Evolutionary conservation across 2,113 vertebrate genomes (phyloP).

Genomic region (Corvus hawaiiensis): DNA sequence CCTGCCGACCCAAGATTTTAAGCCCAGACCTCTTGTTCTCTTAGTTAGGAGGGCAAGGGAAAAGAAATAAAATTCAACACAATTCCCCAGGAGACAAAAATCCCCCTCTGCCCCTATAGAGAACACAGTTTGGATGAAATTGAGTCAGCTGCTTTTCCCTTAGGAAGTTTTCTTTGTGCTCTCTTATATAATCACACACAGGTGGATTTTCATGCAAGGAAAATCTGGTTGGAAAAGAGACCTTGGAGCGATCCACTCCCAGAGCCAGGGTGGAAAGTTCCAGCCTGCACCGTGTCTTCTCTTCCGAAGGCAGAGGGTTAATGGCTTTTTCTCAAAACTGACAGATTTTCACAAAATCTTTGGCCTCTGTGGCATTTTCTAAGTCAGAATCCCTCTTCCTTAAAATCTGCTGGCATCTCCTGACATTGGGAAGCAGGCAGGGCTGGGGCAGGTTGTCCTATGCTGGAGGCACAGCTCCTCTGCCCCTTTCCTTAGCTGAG

Average conservation of each 20-base stretch:
- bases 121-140: neutral
- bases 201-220: neutral
- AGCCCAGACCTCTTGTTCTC: neutral
- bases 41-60: neutral
- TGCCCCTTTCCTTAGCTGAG: neutral
- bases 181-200: neutral
- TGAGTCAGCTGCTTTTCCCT: neutral
- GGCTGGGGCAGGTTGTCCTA: neutral
- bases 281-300: neutral
- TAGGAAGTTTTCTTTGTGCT: neutral
- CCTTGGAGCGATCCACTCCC: accelerated
- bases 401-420: neutral
- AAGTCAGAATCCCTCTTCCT: neutral
- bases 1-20: neutral
- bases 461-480: neutral
- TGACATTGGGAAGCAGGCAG: neutral
- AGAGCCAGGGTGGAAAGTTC: neutral
- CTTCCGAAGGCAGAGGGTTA: neutral
- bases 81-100: neutral
- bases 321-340: neutral
- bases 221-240: neutral
- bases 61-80: neutral
- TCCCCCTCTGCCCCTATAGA: neutral
- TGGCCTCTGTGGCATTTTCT: neutral
- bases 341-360: accelerated